Evolutionary conservation across 2,113 vertebrate genomes (phyloP).

Genomic region (Brienomyrus longianalis): DNA sequence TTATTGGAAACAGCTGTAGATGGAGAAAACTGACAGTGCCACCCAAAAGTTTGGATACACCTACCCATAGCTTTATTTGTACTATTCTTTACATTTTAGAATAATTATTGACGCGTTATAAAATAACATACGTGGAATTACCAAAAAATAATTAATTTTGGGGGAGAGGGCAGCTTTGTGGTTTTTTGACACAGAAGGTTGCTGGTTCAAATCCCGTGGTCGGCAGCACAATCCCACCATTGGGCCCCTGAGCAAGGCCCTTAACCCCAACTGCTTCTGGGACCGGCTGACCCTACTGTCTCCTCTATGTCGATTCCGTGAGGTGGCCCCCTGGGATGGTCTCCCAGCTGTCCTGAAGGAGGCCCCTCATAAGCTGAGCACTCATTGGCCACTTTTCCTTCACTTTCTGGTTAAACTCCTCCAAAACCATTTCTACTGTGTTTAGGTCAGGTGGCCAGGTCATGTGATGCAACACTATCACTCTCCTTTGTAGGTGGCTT

Average conservation of each 20-base stretch:
- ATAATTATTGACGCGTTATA: too few species aligned
- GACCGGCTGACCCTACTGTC: neutral
- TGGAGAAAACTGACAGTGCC: neutral
- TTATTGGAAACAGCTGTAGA: neutral
- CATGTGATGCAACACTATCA: neutral
- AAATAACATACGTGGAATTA: too few species aligned
- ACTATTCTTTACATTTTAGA: too few species aligned
- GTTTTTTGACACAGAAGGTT: too few species aligned
- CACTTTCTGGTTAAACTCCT: neutral
- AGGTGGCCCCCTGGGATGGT: neutral
- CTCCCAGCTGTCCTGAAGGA: neutral
- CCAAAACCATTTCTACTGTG: neutral
- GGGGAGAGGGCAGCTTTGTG: too few species aligned
- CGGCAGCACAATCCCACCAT: neutral
- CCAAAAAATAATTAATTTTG: too few species aligned
- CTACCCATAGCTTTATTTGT: too few species aligned
- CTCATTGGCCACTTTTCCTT: neutral
- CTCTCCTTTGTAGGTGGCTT: neutral
- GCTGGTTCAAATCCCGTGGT: neutral
- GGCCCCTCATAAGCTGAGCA: neutral
- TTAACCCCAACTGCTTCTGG: neutral
- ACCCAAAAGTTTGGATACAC: too few species aligned
- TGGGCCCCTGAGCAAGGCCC: neutral
- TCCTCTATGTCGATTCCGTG: neutral
- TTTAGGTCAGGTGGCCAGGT: neutral